These are phyloP conservation scores for Capromys pilorides DNA, from an alignment of 2,797 vertebrate species.

Conservation along the genomic window DNA sequence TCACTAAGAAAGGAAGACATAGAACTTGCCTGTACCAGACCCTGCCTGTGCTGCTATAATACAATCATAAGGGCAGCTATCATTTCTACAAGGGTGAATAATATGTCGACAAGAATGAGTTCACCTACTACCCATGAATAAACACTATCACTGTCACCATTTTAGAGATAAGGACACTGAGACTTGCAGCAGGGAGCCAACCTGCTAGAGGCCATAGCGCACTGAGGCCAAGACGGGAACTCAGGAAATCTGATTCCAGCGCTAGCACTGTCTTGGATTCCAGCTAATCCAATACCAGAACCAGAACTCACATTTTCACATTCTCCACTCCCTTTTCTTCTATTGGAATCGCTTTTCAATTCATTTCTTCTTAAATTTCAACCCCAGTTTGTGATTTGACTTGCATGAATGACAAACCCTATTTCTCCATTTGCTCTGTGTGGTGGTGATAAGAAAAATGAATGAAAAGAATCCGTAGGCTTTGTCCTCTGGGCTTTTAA, in stretches of 20 bases:
- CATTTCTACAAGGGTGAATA: neutral
- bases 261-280: neutral
- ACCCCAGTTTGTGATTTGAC: neutral
- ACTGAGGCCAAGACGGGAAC: neutral
- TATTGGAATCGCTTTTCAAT: neutral
- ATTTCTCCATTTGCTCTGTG: neutral
- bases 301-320: neutral
- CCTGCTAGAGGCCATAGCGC: neutral
- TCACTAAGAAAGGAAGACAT: neutral
- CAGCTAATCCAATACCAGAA: neutral
- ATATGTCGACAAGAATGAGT: neutral
- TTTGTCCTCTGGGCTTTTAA: constrained; percentile 17
- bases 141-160: neutral
- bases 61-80: neutral
- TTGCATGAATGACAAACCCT: neutral
- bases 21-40: neutral
- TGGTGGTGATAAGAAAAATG: neutral
- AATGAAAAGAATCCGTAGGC: neutral
- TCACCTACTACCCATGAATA: neutral
- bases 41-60: neutral
- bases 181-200: neutral
- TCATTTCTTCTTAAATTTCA: constrained; percentile 18
- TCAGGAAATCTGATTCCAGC: neutral
- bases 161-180: neutral
- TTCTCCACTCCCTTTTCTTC: neutral